A percentile compares a stretch with the other conserved stretches of the same genome.
Evolutionary conservation across 2,113 vertebrate species (phyloP).

Genomic region (Accipiter virgatus): DNA sequence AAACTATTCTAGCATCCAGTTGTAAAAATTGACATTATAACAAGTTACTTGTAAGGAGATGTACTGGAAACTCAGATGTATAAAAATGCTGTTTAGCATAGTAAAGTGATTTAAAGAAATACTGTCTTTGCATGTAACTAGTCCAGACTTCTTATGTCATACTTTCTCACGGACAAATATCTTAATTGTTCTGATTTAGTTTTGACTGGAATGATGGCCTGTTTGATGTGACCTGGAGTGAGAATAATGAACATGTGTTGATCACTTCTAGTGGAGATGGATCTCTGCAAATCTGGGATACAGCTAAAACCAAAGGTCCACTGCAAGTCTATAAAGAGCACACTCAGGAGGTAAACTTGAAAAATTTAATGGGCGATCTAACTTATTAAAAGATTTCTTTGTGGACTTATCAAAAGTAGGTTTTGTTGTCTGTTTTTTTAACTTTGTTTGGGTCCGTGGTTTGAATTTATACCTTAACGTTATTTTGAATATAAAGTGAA

Average conservation of each 20-base stretch:
- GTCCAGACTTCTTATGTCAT: accelerated
- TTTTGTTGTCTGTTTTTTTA: not conserved
- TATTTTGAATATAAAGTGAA: not conserved
- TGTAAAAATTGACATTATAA: not conserved
- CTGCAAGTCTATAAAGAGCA: constrained; percentile 89
- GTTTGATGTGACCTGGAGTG: constrained; percentile 95
- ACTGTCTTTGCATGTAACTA: not conserved
- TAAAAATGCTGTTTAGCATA: not conserved
- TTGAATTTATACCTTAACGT: not conserved
- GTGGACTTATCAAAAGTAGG: not conserved
- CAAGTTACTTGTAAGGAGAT: not conserved
- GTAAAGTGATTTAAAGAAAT: not conserved
- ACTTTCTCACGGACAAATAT: not conserved
- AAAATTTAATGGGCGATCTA: constrained; percentile 55
- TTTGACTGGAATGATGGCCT: constrained; percentile 93
- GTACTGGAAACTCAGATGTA: not conserved
- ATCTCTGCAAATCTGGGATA: constrained; percentile 94
- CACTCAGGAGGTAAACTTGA: constrained; percentile 83
- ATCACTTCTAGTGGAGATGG: constrained; percentile 91
- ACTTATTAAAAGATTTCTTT: not conserved
- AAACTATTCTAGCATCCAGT: not conserved
- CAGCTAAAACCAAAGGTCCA: constrained; percentile 79
- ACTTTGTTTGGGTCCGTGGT: not conserved
- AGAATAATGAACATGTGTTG: constrained; percentile 90
- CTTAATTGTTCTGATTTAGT: constrained; percentile 65